phyloP scores from a whole-genome alignment of 2,797 vertebrate genomes.

The Falco rusticolus region DNA sequence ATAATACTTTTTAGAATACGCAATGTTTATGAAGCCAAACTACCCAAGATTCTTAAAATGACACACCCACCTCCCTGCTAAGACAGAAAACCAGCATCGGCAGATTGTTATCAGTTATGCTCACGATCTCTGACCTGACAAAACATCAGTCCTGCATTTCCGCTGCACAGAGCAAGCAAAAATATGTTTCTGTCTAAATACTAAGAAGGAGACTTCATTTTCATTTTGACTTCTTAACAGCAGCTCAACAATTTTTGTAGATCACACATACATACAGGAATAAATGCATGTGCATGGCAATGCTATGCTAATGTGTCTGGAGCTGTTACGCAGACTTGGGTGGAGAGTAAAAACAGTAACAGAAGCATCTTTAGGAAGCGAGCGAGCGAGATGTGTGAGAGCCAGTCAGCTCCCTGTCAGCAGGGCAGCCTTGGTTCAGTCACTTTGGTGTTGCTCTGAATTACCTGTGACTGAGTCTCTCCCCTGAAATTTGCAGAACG shows the following conservation, averaged over 20 bases:
- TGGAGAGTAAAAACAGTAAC: background rate
- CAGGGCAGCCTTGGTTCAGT: background rate
- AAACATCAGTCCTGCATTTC: background rate
- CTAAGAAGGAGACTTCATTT: background rate
- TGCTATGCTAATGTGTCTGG: background rate
- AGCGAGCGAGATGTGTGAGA: background rate
- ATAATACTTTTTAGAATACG: background rate
- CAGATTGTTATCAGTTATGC: constrained; percentile 33
- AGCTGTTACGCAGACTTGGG: background rate
- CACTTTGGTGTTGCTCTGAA: background rate
- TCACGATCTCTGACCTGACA: constrained; percentile 6
- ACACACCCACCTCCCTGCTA: constrained; percentile 21
- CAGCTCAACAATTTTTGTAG: background rate
- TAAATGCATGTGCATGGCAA: background rate
- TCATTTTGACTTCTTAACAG: background rate
- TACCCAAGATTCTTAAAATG: background rate
- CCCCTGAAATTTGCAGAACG: background rate
- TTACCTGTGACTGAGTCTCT: background rate
- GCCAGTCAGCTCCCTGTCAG: background rate
- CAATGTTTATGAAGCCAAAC: background rate
- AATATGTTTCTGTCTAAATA: background rate
- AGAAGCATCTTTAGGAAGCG: constrained; percentile 1
- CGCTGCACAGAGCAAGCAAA: background rate
- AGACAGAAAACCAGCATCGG: constrained; percentile 18
- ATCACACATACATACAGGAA: accelerated